Percentiles rank a stretch among this genome's conserved stretches.
These are phyloP conservation scores for Leptarthrus brevirostris DNA, from an alignment of 2,888 invertebrate species.

Conservation along the genomic window DNA sequence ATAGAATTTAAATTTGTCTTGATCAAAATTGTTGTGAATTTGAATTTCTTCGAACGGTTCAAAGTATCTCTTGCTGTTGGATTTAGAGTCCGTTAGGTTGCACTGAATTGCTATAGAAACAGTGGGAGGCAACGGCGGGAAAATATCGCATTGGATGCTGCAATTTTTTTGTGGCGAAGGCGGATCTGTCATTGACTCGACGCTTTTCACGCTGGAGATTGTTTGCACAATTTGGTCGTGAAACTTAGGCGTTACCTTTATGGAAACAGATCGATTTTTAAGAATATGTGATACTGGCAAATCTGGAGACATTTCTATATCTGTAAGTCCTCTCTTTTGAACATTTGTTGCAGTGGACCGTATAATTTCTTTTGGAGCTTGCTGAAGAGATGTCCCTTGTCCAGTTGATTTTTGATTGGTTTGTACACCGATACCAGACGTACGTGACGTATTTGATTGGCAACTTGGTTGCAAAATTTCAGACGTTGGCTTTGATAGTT, in stretches of 20 bases:
- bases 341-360: too few relatives aligned
- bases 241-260: too few relatives aligned
- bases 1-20: not conserved
- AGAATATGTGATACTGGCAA: not conserved
- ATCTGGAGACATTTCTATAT: not conserved
- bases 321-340: too few relatives aligned
- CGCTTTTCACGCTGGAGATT: not conserved
- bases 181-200: not conserved
- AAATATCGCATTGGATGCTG: not conserved
- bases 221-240: not conserved
- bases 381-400: too few relatives aligned
- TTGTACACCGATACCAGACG: not conserved
- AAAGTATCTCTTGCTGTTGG: not conserved
- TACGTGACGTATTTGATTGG: not conserved
- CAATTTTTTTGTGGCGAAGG: not conserved
- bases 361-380: too few relatives aligned
- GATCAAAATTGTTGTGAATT: not conserved
- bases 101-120: not conserved
- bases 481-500: not conserved
- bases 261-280: not conserved
- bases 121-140: not conserved
- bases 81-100: not conserved
- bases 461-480: not conserved
- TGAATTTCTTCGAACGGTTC: not conserved
- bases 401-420: too few relatives aligned